Conservation (phyloP, 1,140 invertebrate species). For the Lordiphosa mommai region DNA sequence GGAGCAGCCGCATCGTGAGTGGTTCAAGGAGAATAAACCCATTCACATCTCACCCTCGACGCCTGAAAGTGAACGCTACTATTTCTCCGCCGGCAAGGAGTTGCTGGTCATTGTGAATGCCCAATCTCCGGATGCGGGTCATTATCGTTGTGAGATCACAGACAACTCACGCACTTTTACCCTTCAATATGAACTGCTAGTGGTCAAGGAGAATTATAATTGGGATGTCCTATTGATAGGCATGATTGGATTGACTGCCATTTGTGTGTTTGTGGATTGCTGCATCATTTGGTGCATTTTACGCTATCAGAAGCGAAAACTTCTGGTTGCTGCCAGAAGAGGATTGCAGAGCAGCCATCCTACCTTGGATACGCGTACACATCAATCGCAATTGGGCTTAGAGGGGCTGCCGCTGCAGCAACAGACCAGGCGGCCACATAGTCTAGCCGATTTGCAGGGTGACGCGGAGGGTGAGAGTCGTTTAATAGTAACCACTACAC, state of each 20-base stretch:
- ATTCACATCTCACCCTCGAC: constrained; percentile 84
- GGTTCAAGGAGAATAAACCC: constrained; percentile 90
- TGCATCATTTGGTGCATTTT: constrained; percentile 95
- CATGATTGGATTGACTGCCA: constrained; percentile 93
- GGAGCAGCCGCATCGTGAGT: constrained; percentile 89
- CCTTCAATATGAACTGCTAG: constrained; percentile 75
- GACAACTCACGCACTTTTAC: constrained; percentile 76
- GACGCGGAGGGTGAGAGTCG: constrained; percentile 36
- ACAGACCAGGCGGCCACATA: constrained; percentile 44
- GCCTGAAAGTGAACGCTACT: constrained; percentile 82
- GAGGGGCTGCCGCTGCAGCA: constrained; percentile 38
- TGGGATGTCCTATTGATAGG: constrained; percentile 83
- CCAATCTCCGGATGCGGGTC: constrained; percentile 87
- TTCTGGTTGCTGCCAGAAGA: constrained; percentile 62
- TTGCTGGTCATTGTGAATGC: constrained; percentile 92
- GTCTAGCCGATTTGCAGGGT: constrained; percentile 48
- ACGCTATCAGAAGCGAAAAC: constrained; percentile 86
- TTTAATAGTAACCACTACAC: constrained; percentile 63
- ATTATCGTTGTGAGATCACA: constrained; percentile 92
- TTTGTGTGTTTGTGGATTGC: constrained; percentile 92
- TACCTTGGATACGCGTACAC: constrained; percentile 38
- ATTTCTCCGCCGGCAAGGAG: constrained; percentile 92
- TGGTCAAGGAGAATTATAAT: constrained; percentile 80
- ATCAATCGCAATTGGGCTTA: constrained; percentile 43
- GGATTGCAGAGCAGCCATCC: constrained; percentile 39